phyloP scores from a whole-genome alignment of 2,888 invertebrate genomes.

The Limnephilus auricula region DNA sequence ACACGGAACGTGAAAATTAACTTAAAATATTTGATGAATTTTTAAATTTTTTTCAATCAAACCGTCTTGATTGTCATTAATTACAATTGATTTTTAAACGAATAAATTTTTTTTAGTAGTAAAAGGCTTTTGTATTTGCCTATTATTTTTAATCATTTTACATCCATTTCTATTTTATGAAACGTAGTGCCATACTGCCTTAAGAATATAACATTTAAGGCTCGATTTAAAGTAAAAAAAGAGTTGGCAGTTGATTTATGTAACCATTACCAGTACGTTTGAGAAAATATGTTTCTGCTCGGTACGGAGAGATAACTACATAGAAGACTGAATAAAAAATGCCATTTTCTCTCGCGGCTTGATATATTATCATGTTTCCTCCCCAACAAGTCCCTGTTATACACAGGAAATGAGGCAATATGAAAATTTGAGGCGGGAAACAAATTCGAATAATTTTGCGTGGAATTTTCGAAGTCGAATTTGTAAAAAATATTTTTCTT shows the following conservation, averaged over 20 bases:
- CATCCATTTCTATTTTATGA: background rate
- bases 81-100: too few species aligned
- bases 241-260: conserved; percentile 10
- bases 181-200: background rate
- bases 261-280: background rate
- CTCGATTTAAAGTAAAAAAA: conserved; percentile 17
- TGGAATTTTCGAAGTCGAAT: background rate
- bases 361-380: conserved; percentile 36
- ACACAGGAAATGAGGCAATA: conserved; percentile 15
- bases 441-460: background rate
- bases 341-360: background rate
- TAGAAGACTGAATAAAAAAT: conserved; percentile 26
- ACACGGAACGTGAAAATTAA: too few species aligned
- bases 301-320: conserved; percentile 3
- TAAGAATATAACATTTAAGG: background rate
- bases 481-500: background rate
- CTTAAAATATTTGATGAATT: too few species aligned
- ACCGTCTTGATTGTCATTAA: too few species aligned
- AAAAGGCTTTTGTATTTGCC: background rate
- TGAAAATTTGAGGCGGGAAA: background rate
- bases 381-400: conserved; percentile 19
- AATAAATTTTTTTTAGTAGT: background rate
- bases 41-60: too few species aligned
- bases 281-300: conserved; percentile 4
- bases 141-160: background rate